Percentiles rank a stretch among this genome's conserved stretches.
These are phyloP conservation scores for Nerophis ophidion DNA, from an alignment of 2,113 vertebrate genomes.

Conservation along the genomic window DNA sequence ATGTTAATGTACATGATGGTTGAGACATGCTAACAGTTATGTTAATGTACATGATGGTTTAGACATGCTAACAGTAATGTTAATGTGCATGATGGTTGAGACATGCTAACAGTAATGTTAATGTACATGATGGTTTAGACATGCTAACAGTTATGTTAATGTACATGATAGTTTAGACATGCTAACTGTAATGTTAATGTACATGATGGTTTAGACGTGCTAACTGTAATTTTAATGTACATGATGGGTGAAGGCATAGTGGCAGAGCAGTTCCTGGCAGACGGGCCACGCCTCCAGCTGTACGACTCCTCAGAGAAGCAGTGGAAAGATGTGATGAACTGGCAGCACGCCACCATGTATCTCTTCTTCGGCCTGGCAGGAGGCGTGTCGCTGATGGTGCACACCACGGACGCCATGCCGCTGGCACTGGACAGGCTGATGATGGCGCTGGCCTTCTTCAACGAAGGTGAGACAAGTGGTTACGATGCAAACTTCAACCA, in stretches of 20 bases:
- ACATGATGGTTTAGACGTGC: too few relatives aligned
- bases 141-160: background rate
- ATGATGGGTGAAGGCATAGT: slow-evolving; percentile 75
- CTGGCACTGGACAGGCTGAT: slow-evolving; percentile 79
- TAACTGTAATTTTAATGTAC: too few relatives aligned
- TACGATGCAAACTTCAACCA: background rate
- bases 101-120: too few relatives aligned
- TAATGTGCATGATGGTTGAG: too few relatives aligned
- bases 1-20: too few relatives aligned
- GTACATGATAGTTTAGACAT: too few relatives aligned
- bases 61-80: too few relatives aligned
- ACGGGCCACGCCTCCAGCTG: slow-evolving; percentile 78
- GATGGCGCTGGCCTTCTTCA: slow-evolving; percentile 84
- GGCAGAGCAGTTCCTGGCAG: slow-evolving; percentile 79
- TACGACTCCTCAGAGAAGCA: slow-evolving; percentile 78
- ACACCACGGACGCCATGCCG: slow-evolving; percentile 73
- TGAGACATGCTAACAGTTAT: too few relatives aligned
- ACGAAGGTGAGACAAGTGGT: slow-evolving; percentile 74
- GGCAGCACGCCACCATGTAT: slow-evolving; percentile 96
- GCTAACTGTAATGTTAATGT: too few relatives aligned
- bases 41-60: background rate
- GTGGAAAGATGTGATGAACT: slow-evolving; percentile 81
- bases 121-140: background rate
- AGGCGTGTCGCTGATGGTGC: slow-evolving; percentile 73
- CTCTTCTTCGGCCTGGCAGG: slow-evolving; percentile 85